Base-by-base conservation (phyloP, 2,797 vertebrate genomes). In the Gambelia wislizenii region DNA sequence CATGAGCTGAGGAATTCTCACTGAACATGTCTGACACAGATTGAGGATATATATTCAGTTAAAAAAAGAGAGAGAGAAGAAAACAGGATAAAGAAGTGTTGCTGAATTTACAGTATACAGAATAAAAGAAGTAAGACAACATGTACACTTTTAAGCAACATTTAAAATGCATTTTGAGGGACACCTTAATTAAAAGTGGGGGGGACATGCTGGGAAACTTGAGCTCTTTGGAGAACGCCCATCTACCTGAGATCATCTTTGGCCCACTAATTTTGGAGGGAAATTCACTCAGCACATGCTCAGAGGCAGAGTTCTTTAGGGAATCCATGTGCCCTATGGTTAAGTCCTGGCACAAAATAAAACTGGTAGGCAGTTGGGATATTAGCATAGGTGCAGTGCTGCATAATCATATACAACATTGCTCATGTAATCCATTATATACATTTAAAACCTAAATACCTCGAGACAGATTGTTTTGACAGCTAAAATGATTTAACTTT, bases 391-490 rank as follows among this genome's bases (percentile, higher is more conserved):
- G 96, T 95, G 86, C 92, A 91, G 44, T 89, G 92, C 87, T 61
- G 82, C 56, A 67, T 83, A 85, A 2, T 95, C 94, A 95, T 95
- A 96, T 96, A 96, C 94, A 93, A 91, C 94, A 92, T 96, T 96
- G 94, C 95, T 96, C 96, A 97, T 97, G 95, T 96, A 96, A 96
- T 92, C 96, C 91, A 96, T 96, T 96, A 94, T 92, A 96, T 93
- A 87, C 30, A 93, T 96, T 96, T 95, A 96, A 97, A 74, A 80
- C 20, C 64, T 22, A 97, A 85, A 96, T 94, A 96, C 94, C 96
- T 93, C 84, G 89, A 95, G 96, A 95, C 96, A 97, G 96, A 96
- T 96, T 97, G 97, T 96, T 97, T 96, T 97, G 97, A 97, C 96
- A 97, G 96, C 91, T 89, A 94, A 80, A 79, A 92, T 92, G 92